Percentiles rank a stretch among this genome's conserved stretches.
phyloP scores from a whole-genome alignment of 2,888 invertebrate genomes.

The Opisthograptis luteolata region DNA sequence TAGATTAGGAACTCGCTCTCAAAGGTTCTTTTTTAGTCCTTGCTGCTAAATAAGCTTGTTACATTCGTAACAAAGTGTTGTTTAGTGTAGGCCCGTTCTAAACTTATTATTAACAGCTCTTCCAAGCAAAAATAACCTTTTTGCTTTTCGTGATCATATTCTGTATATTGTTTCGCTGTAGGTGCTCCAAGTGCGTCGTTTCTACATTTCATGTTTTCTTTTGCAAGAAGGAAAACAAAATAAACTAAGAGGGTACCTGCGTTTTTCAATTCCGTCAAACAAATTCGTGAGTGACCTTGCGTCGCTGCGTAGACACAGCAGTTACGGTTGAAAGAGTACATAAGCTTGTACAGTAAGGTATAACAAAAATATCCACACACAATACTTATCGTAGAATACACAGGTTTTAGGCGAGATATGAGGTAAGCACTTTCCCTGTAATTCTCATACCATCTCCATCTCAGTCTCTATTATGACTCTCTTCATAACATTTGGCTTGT shows the following conservation, averaged over 20 bases:
- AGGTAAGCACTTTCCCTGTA: too few species aligned
- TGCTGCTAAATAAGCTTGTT: too few species aligned
- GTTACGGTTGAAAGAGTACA: background rate
- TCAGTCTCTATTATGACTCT: too few species aligned
- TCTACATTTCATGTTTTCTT: constrained; percentile 7
- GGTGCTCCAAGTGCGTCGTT: background rate
- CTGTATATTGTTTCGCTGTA: background rate
- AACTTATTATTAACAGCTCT: too few species aligned
- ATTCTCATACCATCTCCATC: too few species aligned
- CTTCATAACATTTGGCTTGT: too few species aligned
- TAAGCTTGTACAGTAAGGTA: background rate
- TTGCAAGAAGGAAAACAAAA: constrained; percentile 21
- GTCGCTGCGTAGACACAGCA: constrained; percentile 26
- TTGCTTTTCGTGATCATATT: background rate
- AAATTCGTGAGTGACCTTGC: constrained; percentile 66
- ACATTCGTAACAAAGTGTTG: too few species aligned
- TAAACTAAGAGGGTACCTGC: constrained; percentile 43
- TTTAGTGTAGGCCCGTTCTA: too few species aligned
- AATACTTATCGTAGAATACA: too few species aligned
- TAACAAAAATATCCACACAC: background rate
- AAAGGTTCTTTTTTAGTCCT: too few species aligned
- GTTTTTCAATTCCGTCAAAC: constrained; percentile 68
- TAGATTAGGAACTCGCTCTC: too few species aligned
- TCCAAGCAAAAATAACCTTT: background rate
- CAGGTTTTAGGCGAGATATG: too few species aligned